phyloP scores from a whole-genome alignment of 2,113 vertebrate genomes.

The Pristiophorus japonicus region DNA sequence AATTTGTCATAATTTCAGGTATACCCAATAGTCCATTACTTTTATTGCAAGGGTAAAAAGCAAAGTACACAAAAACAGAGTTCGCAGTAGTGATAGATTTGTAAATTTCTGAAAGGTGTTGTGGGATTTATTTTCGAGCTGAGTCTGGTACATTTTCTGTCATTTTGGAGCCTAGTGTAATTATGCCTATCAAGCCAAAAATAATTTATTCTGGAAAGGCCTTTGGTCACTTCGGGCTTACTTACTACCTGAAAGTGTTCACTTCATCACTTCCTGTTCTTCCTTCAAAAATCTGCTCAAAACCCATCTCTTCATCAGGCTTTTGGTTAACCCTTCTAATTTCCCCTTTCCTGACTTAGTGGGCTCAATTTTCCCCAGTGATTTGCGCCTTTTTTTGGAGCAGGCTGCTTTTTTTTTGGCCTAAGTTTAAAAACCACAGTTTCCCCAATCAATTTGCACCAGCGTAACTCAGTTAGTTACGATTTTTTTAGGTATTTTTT shows the following conservation, averaged over 20 bases:
- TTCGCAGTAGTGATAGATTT: background rate
- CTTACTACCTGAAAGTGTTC: background rate
- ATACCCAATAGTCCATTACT: background rate
- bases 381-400: too few species aligned
- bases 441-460: too few species aligned
- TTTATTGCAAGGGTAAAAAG: background rate
- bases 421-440: too few species aligned
- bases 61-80: background rate
- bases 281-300: background rate
- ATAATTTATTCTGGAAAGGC: background rate
- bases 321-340: background rate
- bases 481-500: too few species aligned
- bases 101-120: background rate
- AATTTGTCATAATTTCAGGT: background rate
- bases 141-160: background rate
- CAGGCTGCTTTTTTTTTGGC: too few species aligned
- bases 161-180: background rate
- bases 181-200: background rate
- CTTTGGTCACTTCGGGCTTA: background rate
- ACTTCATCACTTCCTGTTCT: background rate
- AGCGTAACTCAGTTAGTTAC: too few species aligned
- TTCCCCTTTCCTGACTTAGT: background rate
- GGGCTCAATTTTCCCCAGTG: too few species aligned
- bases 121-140: background rate
- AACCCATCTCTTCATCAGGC: background rate